Conservation (phyloP, 2,797 vertebrate genomes). For the Pitangus sulphuratus region DNA sequence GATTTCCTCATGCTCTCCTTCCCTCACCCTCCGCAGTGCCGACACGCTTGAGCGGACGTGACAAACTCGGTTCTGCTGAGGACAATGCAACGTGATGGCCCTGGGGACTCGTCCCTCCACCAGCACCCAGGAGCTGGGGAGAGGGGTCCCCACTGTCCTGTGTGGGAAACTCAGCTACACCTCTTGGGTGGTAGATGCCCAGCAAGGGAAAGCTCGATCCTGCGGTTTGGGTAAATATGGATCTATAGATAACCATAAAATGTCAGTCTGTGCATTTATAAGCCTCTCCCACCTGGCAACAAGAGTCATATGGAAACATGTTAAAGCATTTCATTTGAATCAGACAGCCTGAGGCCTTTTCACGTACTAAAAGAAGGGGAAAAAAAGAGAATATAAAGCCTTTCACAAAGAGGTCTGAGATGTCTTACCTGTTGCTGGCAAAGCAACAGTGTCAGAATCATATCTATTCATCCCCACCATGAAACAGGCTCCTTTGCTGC, state of each 20-base stretch:
- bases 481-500: background rate
- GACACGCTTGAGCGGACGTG: background rate
- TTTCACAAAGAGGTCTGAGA: background rate
- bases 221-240: fast-evolving
- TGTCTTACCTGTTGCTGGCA: conserved; percentile 2
- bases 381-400: background rate
- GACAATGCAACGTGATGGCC: background rate
- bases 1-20: background rate
- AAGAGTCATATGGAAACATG: fast-evolving
- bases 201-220: background rate
- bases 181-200: background rate
- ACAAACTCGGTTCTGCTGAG: conserved; percentile 19
- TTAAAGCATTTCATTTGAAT: background rate
- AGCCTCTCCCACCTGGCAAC: background rate
- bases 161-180: background rate
- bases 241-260: background rate
- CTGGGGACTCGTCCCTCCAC: background rate
- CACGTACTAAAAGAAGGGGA: background rate
- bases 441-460: background rate
- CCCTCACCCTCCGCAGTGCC: background rate
- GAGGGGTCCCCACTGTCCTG: background rate
- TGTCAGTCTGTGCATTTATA: fast-evolving
- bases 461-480: background rate
- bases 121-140: background rate
- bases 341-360: background rate